These are phyloP conservation scores for Rhegmatorhina hoffmannsi DNA, from an alignment of 2,113 vertebrate genomes.

Conservation along the genomic window DNA sequence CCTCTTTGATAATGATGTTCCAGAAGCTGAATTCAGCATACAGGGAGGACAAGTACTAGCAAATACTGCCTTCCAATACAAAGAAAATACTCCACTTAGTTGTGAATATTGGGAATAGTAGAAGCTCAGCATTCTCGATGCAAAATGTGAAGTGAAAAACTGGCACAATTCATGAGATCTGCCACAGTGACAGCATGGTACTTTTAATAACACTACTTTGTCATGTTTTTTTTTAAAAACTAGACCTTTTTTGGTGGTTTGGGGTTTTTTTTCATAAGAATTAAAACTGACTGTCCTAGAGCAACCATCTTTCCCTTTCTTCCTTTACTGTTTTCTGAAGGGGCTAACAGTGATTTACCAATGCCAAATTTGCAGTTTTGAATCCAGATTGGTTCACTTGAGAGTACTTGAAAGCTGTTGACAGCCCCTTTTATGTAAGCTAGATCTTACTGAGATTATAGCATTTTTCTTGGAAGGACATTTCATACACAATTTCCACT, in stretches of 20 bases:
- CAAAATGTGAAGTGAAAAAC: neutral
- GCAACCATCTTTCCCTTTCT: neutral
- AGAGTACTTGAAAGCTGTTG: slow-evolving; percentile 38
- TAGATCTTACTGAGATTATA: neutral
- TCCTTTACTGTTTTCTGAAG: neutral
- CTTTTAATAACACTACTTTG: neutral
- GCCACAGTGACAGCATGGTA: neutral
- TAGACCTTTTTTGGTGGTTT: fast-evolving
- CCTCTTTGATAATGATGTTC: neutral
- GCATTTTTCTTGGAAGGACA: slow-evolving; percentile 31
- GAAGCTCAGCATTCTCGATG: neutral
- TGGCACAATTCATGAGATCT: neutral
- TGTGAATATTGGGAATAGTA: neutral
- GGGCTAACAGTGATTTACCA: neutral
- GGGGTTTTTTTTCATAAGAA: neutral
- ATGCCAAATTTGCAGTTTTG: neutral
- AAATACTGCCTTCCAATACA: neutral
- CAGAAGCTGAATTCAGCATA: neutral
- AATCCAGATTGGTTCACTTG: slow-evolving; percentile 13
- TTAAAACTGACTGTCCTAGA: neutral
- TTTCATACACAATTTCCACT: slow-evolving; percentile 8
- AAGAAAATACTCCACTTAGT: neutral
- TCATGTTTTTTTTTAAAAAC: neutral
- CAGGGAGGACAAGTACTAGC: neutral
- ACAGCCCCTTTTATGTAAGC: slow-evolving; percentile 25